phyloP scores from a whole-genome alignment of 2,797 vertebrate species.

The Sandelia bainsii region DNA sequence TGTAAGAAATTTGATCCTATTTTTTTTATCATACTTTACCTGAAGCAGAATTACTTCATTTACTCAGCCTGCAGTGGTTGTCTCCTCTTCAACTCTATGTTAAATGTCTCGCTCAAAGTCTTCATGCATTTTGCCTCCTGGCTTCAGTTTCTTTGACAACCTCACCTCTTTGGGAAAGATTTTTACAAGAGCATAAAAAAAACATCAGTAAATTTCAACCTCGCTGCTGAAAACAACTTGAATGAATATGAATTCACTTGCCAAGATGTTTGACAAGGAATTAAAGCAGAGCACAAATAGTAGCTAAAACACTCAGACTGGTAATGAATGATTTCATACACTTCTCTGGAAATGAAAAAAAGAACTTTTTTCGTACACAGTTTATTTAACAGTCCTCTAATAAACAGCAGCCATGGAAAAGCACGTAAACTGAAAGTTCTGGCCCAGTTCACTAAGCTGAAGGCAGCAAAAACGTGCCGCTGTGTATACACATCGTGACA shows the following conservation, averaged over 20 bases:
- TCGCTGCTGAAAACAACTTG: slow-evolving; percentile 59
- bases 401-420: slow-evolving; percentile 60
- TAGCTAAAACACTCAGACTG: slow-evolving; percentile 49
- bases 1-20: not conserved
- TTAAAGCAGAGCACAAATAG: slow-evolving; percentile 53
- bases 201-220: slow-evolving; percentile 50
- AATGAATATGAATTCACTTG: slow-evolving; percentile 69
- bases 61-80: not conserved
- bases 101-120: slow-evolving; percentile 38
- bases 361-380: slow-evolving; percentile 50
- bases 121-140: slow-evolving; percentile 45
- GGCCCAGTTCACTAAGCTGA: slow-evolving; percentile 25
- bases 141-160: slow-evolving; percentile 26
- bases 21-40: not conserved
- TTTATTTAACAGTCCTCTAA: slow-evolving; percentile 68
- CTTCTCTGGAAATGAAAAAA: slow-evolving; percentile 62
- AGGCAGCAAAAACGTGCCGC: slow-evolving; percentile 54
- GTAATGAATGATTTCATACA: slow-evolving; percentile 76
- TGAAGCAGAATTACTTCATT: not conserved
- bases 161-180: slow-evolving; percentile 51
- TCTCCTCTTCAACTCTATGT: slow-evolving; percentile 7
- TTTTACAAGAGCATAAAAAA: slow-evolving; percentile 32
- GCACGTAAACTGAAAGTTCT: slow-evolving; percentile 56
- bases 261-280: slow-evolving; percentile 68
- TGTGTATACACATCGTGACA: slow-evolving; percentile 69